Percentiles rank a stretch among this genome's conserved stretches.
These are phyloP conservation scores for Harpalus rubripes DNA, from an alignment of 2,888 invertebrate species.

Conservation along the genomic window DNA sequence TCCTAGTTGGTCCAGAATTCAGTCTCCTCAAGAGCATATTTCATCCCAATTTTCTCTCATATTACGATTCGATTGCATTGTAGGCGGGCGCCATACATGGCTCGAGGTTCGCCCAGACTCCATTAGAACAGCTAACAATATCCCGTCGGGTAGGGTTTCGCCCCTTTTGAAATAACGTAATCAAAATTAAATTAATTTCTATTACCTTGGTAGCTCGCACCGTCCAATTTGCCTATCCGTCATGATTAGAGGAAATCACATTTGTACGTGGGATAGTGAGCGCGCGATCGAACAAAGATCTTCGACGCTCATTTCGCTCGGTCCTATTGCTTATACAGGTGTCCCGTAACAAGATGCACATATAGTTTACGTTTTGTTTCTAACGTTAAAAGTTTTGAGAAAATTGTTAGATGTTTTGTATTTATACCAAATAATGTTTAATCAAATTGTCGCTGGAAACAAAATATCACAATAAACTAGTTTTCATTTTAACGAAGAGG, in stretches of 20 bases:
- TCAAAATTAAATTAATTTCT: slow-evolving; percentile 51
- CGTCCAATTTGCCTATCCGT: slow-evolving; percentile 48
- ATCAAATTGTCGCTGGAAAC: too few species aligned
- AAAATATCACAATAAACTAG: too few species aligned
- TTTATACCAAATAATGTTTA: too few species aligned
- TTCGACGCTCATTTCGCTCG: background rate
- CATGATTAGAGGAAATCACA: slow-evolving; percentile 43
- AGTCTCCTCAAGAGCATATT: slow-evolving; percentile 37
- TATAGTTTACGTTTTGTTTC: too few species aligned
- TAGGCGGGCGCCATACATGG: slow-evolving; percentile 12
- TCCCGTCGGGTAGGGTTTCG: slow-evolving; percentile 2
- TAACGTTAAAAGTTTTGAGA: too few species aligned
- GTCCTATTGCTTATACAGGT: background rate
- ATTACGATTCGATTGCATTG: slow-evolving; percentile 14
- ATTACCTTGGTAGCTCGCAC: slow-evolving; percentile 35
- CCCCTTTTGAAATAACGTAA: slow-evolving; percentile 47
- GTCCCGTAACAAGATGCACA: too few species aligned
- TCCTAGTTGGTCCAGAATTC: slow-evolving; percentile 19
- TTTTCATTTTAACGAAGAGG: too few species aligned
- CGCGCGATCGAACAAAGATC: too few species aligned
- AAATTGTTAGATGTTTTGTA: too few species aligned
- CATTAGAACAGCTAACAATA: slow-evolving; percentile 35
- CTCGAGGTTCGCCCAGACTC: background rate
- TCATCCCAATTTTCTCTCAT: slow-evolving; percentile 44
- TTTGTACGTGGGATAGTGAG: slow-evolving; percentile 18